Evolutionary conservation across 1,140 invertebrate species (phyloP), one percentile per base, ranked within the genome.

Genomic region (Drosophila sproati): DNA sequence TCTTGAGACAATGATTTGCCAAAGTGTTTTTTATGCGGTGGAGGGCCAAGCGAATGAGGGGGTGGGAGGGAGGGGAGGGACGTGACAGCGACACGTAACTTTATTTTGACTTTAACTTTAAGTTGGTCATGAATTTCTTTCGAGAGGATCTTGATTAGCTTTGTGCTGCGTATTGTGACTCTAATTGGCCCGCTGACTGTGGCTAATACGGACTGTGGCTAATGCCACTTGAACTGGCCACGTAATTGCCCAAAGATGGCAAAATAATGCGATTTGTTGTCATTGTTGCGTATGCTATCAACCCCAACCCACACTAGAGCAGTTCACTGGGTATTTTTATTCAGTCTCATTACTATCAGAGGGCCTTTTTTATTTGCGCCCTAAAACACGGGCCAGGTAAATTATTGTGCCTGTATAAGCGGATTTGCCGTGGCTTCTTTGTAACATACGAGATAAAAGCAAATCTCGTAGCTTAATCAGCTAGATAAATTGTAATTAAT

Each of bases 1-100:
- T 73, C 52, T 83, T 63, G 70, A 70, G 73, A 86, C 83, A 74
- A 78, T 87, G 79, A 82, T 82, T 86, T 86, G 66, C 37, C 45
- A 69, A 74, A 82, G 67, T 74, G 73, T 41, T 62, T 74, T 78
- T 69, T 34, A 47, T 45, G 31, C 5, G 29, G 35, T 2, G 31
- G 10, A 60, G 28, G 5, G n/a, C 3, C 1, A 20, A 2, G 20
- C 20, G 20, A 20, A 20, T 20, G 20, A 20, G 20, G 54, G 12
- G 28, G 12, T n/a, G 4, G 6, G 28, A n/a, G 8, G 47, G 34
- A 3, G 4, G 8, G 47, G 34, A 3, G 4, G 28, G 61, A 4
- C 10, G 48, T 52, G 43, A 51, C 61, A 39, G 37, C 61, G 61
- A 51, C 37, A 62, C 39, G 57, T 56, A 63, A 72, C 69, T 64